Evolutionary conservation across 2,113 vertebrate species (phyloP).

Genomic region (Actenoides hombroni): DNA sequence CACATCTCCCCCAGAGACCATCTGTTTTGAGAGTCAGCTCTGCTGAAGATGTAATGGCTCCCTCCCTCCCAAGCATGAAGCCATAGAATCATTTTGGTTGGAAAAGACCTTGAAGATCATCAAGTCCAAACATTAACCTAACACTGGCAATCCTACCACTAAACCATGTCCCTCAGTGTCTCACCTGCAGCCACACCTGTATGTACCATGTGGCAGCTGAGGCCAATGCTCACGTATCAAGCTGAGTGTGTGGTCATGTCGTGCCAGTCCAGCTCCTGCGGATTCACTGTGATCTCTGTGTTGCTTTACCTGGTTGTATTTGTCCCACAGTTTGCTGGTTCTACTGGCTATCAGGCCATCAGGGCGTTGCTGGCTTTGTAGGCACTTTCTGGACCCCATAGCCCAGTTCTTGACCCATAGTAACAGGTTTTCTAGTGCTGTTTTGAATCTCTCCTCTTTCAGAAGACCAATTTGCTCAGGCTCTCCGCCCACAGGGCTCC

Average conservation of each 20-base stretch:
- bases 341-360: background rate
- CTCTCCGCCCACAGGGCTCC: background rate
- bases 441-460: background rate
- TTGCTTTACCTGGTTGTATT: background rate
- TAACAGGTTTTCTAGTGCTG: background rate
- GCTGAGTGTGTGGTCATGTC: background rate
- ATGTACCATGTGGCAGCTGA: too few species aligned
- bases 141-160: too few species aligned
- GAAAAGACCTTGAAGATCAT: too few species aligned
- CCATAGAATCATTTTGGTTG: background rate
- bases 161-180: too few species aligned
- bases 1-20: accelerated
- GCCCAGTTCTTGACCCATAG: background rate
- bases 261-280: background rate
- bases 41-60: too few species aligned
- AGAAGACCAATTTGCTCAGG: too few species aligned
- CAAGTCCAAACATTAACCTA: too few species aligned
- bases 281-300: too few species aligned
- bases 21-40: background rate
- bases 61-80: background rate
- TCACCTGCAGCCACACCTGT: too few species aligned
- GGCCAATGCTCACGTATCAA: background rate
- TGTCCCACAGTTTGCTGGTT: background rate
- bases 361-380: background rate
- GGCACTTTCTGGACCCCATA: background rate